Base-by-base conservation (phyloP, 2,888 invertebrate species). In the Gandaritis pyraliata region DNA sequence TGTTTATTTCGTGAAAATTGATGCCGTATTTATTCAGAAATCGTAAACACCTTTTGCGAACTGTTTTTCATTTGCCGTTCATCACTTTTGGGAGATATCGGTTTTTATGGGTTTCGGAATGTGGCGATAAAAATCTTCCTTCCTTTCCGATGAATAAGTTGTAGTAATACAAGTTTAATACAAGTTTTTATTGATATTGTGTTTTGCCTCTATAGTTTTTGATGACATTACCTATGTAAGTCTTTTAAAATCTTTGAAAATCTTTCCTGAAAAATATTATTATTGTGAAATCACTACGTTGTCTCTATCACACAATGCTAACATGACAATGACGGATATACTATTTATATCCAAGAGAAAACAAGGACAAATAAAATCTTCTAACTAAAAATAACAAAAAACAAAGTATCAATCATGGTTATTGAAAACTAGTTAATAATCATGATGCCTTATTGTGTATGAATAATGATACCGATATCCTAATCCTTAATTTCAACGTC, bases 11-110 rank as follows among this genome's bases (percentile, higher is more conserved):
- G 43, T 46, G 33, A 33, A 50, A 48, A 62, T 63, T 64, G 56
- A 59, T 59, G 50, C 36, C 12, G 62, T 65, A 61, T 69, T 69
- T 67, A 67, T 67, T 64, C 49, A 45, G 53, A 41, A 56, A 50
- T 55, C 63, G 59, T 66, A 61, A 67, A 69, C 53, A 62, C 60
- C 60, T 65, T 49, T 41, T 55, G 49, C 57, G 61, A 58, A 58
- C 30, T 53, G 64, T 54, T 48, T 61, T 59, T 61, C 45, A 60
- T 68, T 66, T 54, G 46, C 51, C 46, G 46, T 65, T 66, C 66
- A 68, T 70, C 55, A 56, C 62, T 64, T 57, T 59, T 50, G 55
- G 43, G 33, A 52, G 57, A 52, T 61, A 57, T 53, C 38, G 47
- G 53, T 29, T 63, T 64, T 65, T 59, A 68, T 39, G 61, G 55